Evolutionary conservation across 1,140 invertebrate species (phyloP).

Genomic region (Sinella curviseta): DNA sequence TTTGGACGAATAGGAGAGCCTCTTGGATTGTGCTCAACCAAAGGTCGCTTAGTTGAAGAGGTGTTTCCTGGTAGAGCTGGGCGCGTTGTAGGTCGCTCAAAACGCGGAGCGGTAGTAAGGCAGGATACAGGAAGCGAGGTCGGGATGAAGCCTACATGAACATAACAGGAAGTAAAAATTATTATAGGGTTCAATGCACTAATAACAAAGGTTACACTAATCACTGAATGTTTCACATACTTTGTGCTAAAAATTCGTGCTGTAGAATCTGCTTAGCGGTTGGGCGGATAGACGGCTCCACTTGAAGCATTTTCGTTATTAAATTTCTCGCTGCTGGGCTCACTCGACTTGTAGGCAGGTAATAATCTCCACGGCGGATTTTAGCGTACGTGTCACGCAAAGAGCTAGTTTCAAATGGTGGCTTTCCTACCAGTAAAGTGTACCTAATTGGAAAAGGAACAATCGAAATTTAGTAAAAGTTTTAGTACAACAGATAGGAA

Average conservation of each 20-base stretch:
- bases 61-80: neutral
- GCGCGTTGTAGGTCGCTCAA: conserved; percentile 45
- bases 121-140: conserved; percentile 61
- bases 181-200: too few relatives aligned
- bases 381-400: conserved; percentile 65
- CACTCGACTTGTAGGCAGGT: conserved; percentile 59
- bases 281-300: conserved; percentile 63
- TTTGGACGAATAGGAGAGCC: neutral
- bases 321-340: conserved; percentile 58
- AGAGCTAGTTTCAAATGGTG: conserved; percentile 68
- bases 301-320: conserved; percentile 61
- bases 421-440: conserved; percentile 65
- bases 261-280: conserved; percentile 60
- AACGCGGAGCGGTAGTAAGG: conserved; percentile 63
- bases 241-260: conserved; percentile 59
- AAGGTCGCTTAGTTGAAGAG: conserved; percentile 31
- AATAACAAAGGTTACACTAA: too few relatives aligned
- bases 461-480: conserved; percentile 33
- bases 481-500: neutral
- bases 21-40: conserved; percentile 38
- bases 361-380: conserved; percentile 66
- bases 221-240: neutral
- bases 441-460: too few relatives aligned
- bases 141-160: conserved; percentile 63
- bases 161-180: too few relatives aligned